A percentile compares a stretch with the other conserved stretches of the same genome.
phyloP scores from a whole-genome alignment of 2,113 vertebrate species.

The Sebastes schlegelii region DNA sequence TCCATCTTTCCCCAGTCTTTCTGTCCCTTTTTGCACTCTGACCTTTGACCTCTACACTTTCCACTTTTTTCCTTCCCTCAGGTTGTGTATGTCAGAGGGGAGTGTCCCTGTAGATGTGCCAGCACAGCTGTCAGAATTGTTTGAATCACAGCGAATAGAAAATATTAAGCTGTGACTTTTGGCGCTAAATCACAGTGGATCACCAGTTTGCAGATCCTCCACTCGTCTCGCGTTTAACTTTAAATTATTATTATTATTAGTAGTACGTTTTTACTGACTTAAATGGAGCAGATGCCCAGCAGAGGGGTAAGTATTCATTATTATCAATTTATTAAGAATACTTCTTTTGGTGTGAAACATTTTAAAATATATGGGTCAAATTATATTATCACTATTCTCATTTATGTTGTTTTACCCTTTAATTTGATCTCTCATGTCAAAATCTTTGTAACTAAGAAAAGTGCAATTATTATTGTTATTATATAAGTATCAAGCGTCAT shows the following conservation, averaged over 20 bases:
- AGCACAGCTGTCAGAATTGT: too few relatives aligned
- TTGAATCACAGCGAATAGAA: too few relatives aligned
- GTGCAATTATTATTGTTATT: background rate
- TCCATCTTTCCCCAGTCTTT: too few relatives aligned
- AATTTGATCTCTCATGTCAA: background rate
- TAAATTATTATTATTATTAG: background rate
- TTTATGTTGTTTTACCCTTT: background rate
- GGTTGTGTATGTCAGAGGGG: too few relatives aligned
- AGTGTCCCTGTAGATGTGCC: too few relatives aligned
- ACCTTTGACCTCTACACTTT: too few relatives aligned
- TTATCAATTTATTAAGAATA: too few relatives aligned
- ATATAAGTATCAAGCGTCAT: background rate
- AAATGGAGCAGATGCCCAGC: conserved; percentile 11
- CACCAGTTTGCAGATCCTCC: background rate
- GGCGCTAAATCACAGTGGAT: too few relatives aligned
- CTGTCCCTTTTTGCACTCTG: too few relatives aligned
- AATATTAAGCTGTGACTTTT: too few relatives aligned
- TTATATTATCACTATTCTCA: background rate
- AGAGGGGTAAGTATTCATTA: conserved; percentile 18
- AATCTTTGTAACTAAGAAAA: too few relatives aligned
- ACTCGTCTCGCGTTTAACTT: background rate
- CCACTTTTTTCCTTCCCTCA: too few relatives aligned
- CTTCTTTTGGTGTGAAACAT: background rate
- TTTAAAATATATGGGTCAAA: background rate
- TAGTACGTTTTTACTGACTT: background rate